Percentiles rank a stretch among this genome's conserved stretches.
Conservation (phyloP, 2,797 vertebrate species). For the Pseudochaenichthys georgianus region DNA sequence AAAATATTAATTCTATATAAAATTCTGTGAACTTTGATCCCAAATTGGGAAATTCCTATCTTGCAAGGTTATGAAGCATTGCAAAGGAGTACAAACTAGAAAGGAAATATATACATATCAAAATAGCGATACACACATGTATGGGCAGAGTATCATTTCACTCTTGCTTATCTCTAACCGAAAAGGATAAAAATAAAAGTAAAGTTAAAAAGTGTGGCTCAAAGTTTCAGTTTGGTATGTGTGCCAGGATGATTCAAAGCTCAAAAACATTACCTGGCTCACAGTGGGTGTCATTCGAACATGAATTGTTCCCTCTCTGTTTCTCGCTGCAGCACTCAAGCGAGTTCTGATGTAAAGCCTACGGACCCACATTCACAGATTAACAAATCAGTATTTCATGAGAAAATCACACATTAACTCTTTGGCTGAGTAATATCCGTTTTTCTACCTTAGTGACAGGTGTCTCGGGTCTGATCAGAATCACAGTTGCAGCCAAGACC, state of each 20-base stretch:
- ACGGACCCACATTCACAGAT: conserved; percentile 20
- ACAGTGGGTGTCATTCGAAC: conserved; percentile 83
- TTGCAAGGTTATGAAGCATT: too few species aligned
- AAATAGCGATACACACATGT: not conserved
- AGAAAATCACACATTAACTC: not conserved
- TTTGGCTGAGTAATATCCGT: not conserved
- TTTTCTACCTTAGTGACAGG: conserved; percentile 81
- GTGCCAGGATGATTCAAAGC: not conserved
- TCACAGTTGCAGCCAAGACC: conserved; percentile 81
- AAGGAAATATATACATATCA: too few species aligned
- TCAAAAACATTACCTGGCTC: conserved; percentile 78
- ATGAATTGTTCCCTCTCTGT: conserved; percentile 80
- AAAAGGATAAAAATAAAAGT: not conserved
- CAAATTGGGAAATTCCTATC: too few species aligned
- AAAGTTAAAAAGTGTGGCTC: not conserved
- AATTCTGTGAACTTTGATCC: too few species aligned
- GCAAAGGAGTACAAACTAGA: too few species aligned
- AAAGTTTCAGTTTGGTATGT: not conserved
- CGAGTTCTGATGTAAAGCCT: conserved; percentile 81
- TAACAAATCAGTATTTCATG: not conserved
- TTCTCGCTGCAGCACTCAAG: conserved; percentile 83
- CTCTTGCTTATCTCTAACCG: not conserved
- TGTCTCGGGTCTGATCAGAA: conserved; percentile 83
- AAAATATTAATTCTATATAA: too few species aligned
- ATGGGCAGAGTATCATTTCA: not conserved